phyloP scores from a whole-genome alignment of 2,888 invertebrate species.

The Caenorhabditis sp. region DNA sequence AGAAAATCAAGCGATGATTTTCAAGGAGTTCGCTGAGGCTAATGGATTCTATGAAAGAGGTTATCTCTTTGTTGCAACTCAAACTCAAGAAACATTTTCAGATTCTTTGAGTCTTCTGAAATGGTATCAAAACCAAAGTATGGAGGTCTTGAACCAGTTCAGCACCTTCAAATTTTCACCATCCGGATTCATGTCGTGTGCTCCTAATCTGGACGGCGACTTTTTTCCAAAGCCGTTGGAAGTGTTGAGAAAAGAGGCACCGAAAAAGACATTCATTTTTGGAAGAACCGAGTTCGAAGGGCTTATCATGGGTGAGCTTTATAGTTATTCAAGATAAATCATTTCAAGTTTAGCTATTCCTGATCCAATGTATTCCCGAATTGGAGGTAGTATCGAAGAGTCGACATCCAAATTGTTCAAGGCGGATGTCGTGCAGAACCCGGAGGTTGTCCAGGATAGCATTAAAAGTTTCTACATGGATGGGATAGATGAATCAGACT shows the following conservation, averaged over 20 bases:
- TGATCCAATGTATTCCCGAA: conserved; percentile 29
- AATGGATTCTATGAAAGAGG: conserved; percentile 1
- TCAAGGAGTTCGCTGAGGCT: conserved; percentile 52
- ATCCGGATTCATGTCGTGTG: conserved; percentile 41
- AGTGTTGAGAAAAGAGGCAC: conserved; percentile 49
- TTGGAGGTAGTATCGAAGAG: conserved; percentile 15
- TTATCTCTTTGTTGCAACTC: not conserved
- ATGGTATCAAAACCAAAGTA: conserved; percentile 28
- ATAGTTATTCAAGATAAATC: no score
- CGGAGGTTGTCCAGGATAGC: not conserved
- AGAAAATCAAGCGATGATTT: conserved; percentile 40
- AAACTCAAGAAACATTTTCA: not conserved
- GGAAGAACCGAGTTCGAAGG: conserved; percentile 40
- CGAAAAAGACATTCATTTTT: conserved; percentile 17
- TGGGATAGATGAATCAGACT: conserved; percentile 2
- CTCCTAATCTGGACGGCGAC: conserved; percentile 63
- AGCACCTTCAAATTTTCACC: conserved; percentile 11
- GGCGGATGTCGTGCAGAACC: conserved; percentile 22
- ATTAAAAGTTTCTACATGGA: not conserved
- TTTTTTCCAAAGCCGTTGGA: conserved; percentile 57
- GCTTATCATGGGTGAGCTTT: conserved; percentile 15
- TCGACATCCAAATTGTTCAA: conserved; percentile 16
- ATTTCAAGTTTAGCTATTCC: conserved; percentile 7
- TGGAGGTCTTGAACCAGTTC: conserved; percentile 15
- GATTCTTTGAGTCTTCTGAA: not conserved